These are phyloP conservation scores for Pseudorhombus dupliciocellatus DNA, from an alignment of 2,113 vertebrate genomes.

Conservation along the genomic window DNA sequence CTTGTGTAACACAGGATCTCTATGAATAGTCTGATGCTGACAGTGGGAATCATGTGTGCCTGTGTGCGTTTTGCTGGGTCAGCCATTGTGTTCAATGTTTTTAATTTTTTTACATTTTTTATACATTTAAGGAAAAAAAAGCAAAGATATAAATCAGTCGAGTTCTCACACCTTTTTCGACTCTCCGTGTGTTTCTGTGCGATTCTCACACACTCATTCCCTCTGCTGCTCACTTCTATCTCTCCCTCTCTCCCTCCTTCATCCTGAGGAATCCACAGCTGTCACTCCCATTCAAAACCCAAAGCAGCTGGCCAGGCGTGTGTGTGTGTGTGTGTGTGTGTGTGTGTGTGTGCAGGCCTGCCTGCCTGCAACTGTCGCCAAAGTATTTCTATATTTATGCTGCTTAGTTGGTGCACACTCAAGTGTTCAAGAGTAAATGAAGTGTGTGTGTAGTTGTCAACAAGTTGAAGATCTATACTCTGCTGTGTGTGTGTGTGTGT, in stretches of 20 bases:
- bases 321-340: constrained; percentile 23
- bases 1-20: constrained; percentile 79
- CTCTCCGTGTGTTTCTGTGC: background rate
- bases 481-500: constrained; percentile 10
- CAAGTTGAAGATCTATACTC: constrained; percentile 33
- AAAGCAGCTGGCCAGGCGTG: constrained; percentile 69
- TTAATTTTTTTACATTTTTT: too few relatives aligned
- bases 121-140: too few relatives aligned
- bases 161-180: background rate
- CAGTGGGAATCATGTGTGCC: constrained; percentile 67
- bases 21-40: constrained; percentile 67
- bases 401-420: constrained; percentile 52
- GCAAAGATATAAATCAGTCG: background rate
- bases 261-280: constrained; percentile 76
- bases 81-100: background rate
- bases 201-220: background rate
- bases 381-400: constrained; percentile 69
- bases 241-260: constrained; percentile 47
- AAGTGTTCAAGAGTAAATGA: constrained; percentile 55
- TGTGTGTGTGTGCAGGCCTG: constrained; percentile 23
- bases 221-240: constrained; percentile 19
- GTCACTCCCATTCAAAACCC: constrained; percentile 71
- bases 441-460: constrained; percentile 55
- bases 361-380: constrained; percentile 60
- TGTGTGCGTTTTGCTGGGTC: background rate